These are phyloP conservation scores for Aphelenchoides besseyi DNA, from an alignment of 1,140 invertebrate genomes.

Conservation along the genomic window DNA sequence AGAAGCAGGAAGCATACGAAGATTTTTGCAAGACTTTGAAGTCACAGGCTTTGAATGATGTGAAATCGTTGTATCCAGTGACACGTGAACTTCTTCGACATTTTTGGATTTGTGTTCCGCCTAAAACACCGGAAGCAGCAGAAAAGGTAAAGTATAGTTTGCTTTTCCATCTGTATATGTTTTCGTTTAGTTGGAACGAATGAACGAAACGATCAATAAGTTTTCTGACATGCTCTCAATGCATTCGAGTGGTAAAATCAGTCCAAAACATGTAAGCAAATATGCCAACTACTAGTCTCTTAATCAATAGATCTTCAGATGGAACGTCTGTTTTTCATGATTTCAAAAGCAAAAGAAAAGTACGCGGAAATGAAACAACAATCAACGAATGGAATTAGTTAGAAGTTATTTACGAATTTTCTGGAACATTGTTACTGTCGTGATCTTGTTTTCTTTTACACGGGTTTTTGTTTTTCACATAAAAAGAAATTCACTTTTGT, in stretches of 20 bases:
- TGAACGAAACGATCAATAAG: conserved; percentile 41
- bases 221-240: conserved; percentile 32
- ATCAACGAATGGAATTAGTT: neutral
- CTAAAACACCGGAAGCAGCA: conserved; percentile 40
- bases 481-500: neutral
- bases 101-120: conserved; percentile 58
- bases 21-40: conserved; percentile 7
- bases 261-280: conserved; percentile 32
- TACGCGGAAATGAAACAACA: conserved; percentile 3
- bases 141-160: conserved; percentile 39
- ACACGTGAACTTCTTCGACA: conserved; percentile 53
- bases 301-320: neutral
- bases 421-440: conserved; percentile 12
- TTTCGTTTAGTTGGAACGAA: conserved; percentile 39
- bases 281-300: too few species aligned
- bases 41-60: conserved; percentile 7
- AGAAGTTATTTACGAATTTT: too few species aligned
- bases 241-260: conserved; percentile 20
- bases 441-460: conserved; percentile 7
- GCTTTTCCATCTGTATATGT: conserved; percentile 25
- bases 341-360: conserved; percentile 5
- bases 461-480: neutral
- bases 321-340: conserved; percentile 6
- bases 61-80: conserved; percentile 18
- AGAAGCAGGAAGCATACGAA: conserved; percentile 4